Conservation (phyloP, 2,113 vertebrate species). For the Rhinopithecus roxellana region DNA sequence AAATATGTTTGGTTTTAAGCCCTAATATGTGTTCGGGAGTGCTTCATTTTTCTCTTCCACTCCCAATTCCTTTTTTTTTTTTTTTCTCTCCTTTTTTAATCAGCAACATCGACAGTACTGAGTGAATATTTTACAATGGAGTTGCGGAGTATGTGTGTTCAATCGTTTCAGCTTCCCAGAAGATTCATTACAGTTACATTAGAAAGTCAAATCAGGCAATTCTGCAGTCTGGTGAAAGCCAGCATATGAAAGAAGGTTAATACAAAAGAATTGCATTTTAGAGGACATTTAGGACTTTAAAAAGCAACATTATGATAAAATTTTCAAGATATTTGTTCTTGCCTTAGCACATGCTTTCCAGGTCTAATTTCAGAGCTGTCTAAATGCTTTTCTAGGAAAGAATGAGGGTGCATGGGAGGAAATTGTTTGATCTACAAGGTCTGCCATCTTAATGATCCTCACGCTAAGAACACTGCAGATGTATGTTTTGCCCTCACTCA, state of each 20-base stretch:
- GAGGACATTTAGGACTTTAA: slow-evolving; percentile 86
- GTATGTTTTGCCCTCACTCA: not conserved
- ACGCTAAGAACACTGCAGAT: slow-evolving; percentile 74
- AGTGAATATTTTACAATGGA: slow-evolving; percentile 87
- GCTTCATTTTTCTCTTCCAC: slow-evolving; percentile 56
- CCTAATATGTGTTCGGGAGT: slow-evolving; percentile 84
- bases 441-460: slow-evolving; percentile 85
- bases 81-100: slow-evolving; percentile 70
- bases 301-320: slow-evolving; percentile 86
- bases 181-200: slow-evolving; percentile 97
- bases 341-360: slow-evolving; percentile 72
- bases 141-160: slow-evolving; percentile 83
- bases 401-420: slow-evolving; percentile 2
- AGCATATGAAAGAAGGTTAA: slow-evolving; percentile 86
- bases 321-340: slow-evolving; percentile 81
- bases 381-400: slow-evolving; percentile 71
- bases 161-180: slow-evolving; percentile 89
- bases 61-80: not conserved
- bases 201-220: slow-evolving; percentile 99
- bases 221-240: slow-evolving; percentile 89
- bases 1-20: slow-evolving; percentile 74
- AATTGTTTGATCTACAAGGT: slow-evolving; percentile 76
- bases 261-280: slow-evolving; percentile 90
- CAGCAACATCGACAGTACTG: slow-evolving; percentile 82
- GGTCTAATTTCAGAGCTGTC: slow-evolving; percentile 69